These are phyloP conservation scores for Strongylocentrotus purpuratus DNA, from an alignment of 35 echinoderm and acorn worm species.

Conservation along the genomic window DNA sequence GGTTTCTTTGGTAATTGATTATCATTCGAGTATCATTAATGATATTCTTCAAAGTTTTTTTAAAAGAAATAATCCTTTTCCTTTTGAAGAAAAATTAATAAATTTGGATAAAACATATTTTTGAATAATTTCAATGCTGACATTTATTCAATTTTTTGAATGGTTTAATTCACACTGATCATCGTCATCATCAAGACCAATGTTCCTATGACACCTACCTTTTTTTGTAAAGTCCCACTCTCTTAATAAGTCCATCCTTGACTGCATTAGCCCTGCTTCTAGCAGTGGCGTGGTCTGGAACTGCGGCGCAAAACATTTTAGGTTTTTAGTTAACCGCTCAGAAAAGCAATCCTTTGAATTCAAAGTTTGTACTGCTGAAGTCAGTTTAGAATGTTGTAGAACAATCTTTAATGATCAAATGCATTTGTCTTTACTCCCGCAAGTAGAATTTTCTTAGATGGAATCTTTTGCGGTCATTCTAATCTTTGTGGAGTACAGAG, in stretches of 20 bases:
- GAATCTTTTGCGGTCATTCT: not conserved
- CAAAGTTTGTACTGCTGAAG: not conserved
- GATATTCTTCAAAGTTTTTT: too few relatives aligned
- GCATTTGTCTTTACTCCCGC: not conserved
- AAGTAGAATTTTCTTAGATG: not conserved
- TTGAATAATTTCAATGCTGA: too few relatives aligned
- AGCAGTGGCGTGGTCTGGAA: slow-evolving; percentile 18
- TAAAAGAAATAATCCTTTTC: too few relatives aligned
- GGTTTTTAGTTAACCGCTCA: not conserved
- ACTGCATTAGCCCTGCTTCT: not conserved
- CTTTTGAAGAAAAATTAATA: too few relatives aligned
- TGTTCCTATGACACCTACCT: not conserved
- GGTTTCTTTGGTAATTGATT: too few relatives aligned
- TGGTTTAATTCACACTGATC: not conserved
- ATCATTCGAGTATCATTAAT: too few relatives aligned
- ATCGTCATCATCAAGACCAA: not conserved
- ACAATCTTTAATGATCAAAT: not conserved
- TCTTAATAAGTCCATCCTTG: not conserved
- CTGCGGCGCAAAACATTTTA: slow-evolving; percentile 20
- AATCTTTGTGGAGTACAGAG: not conserved
- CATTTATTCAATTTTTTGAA: too few relatives aligned
- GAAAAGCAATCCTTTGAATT: not conserved
- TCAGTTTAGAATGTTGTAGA: not conserved
- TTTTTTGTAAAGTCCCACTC: slow-evolving; percentile 1
- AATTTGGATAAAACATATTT: too few relatives aligned